Evolutionary conservation across 2,888 invertebrate species (phyloP).

Genomic region (Vannuccia rotundouncinata): DNA sequence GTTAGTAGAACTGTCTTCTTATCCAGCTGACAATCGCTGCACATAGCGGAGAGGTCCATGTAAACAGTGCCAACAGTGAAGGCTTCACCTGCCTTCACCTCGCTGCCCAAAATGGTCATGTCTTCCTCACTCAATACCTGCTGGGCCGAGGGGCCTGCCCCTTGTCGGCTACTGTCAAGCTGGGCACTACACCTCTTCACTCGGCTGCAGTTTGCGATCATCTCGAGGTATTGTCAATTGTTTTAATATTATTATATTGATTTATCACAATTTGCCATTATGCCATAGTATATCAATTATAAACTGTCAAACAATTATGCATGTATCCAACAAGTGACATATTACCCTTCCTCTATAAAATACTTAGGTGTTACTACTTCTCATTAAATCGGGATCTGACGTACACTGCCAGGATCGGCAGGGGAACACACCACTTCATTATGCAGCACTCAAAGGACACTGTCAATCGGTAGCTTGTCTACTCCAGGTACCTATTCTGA

Average conservation of each 20-base stretch:
- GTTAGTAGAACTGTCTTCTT: too few relatives aligned
- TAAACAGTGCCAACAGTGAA: slow-evolving; percentile 47
- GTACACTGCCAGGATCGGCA: neutral
- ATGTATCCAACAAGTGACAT: too few relatives aligned
- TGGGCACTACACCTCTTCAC: slow-evolving; percentile 48
- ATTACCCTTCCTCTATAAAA: neutral
- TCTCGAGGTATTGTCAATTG: slow-evolving; percentile 14
- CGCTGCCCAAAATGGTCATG: slow-evolving; percentile 46
- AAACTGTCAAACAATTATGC: too few relatives aligned
- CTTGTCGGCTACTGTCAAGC: slow-evolving; percentile 45
- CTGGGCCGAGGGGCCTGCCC: slow-evolving; percentile 47
- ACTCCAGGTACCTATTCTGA: neutral
- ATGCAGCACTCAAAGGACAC: slow-evolving; percentile 1
- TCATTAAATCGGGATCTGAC: neutral
- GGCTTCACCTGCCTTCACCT: slow-evolving; percentile 50
- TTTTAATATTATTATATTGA: neutral
- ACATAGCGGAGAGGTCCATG: slow-evolving; percentile 35
- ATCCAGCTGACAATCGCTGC: slow-evolving; percentile 9
- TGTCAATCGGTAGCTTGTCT: neutral
- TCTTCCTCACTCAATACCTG: slow-evolving; percentile 46
- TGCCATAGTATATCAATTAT: too few relatives aligned
- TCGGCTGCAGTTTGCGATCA: slow-evolving; percentile 46
- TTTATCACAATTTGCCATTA: neutral
- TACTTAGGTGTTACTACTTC: neutral
- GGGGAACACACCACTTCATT: neutral